Percentiles rank a stretch among this genome's conserved stretches.
Evolutionary conservation across 2,888 invertebrate species (phyloP).

Genomic region (Patella caerulea): DNA sequence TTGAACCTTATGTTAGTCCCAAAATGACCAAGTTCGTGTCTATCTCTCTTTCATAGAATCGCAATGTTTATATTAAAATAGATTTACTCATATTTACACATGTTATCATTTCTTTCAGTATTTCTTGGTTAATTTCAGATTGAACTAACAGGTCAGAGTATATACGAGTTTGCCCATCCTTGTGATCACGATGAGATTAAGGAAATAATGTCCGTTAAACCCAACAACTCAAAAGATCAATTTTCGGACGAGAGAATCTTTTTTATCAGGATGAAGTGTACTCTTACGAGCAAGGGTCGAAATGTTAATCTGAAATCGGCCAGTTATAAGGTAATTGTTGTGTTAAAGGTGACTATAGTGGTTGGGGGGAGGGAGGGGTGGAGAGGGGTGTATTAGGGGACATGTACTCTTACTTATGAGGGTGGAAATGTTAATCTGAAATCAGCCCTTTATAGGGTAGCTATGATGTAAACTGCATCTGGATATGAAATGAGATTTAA

Average conservation of each 20-base stretch:
- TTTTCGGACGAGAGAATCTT: conserved; percentile 73
- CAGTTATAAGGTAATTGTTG: conserved; percentile 87
- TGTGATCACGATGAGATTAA: conserved; percentile 94
- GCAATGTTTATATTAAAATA: no score
- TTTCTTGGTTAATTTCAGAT: conserved; percentile 77
- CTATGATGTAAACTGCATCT: no score
- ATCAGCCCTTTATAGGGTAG: conserved; percentile 83
- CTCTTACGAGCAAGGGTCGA: conserved; percentile 93
- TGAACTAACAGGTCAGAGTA: conserved; percentile 94
- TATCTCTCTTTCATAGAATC: no score
- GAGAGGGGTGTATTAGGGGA: no score
- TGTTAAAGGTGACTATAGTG: no score
- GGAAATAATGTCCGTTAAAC: conserved; percentile 73
- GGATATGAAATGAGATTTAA: no score
- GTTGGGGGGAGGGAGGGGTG: no score
- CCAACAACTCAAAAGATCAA: conserved; percentile 16
- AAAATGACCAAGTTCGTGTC: no score
- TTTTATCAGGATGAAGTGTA: conserved; percentile 91
- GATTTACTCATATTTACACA: no score
- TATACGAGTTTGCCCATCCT: conserved; percentile 94
- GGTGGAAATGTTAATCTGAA: conserved; percentile 82
- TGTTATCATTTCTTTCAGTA: no score
- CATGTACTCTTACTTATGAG: no score
- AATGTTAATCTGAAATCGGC: conserved; percentile 96
- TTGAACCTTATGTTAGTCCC: no score